phyloP scores from a whole-genome alignment of 2,888 invertebrate genomes.

The Teleogryllus oceanicus region DNA sequence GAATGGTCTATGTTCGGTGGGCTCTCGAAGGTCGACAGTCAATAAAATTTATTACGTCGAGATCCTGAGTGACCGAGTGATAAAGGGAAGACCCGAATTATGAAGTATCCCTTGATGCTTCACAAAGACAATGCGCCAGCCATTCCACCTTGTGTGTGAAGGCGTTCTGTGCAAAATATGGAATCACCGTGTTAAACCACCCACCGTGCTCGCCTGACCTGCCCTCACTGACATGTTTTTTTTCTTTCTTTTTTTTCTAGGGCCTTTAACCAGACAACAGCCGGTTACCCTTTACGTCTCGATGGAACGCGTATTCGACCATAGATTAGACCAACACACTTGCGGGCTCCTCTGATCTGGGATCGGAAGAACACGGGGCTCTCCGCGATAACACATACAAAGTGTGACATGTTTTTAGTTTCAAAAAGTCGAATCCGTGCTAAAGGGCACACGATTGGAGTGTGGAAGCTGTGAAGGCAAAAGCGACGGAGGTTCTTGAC shows the following conservation, averaged over 20 bases:
- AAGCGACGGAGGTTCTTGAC: constrained; percentile 4
- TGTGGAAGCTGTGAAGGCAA: constrained; percentile 11
- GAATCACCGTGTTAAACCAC: neutral
- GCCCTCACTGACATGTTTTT: neutral
- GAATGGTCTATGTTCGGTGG: neutral
- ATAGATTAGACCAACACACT: too few species aligned
- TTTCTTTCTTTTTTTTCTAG: neutral
- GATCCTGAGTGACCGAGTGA: neutral
- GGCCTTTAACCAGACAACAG: too few species aligned
- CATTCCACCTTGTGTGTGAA: neutral
- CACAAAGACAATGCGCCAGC: neutral
- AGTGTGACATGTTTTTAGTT: neutral
- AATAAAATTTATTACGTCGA: neutral
- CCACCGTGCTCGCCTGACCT: neutral
- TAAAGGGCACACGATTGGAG: neutral
- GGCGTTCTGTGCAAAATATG: neutral
- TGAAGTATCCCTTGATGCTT: neutral
- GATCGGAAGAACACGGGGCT: too few species aligned
- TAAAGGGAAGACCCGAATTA: neutral
- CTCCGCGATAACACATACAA: too few species aligned
- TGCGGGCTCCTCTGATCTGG: too few species aligned
- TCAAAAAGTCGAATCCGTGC: neutral
- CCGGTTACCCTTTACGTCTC: too few species aligned
- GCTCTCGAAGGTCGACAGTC: neutral
- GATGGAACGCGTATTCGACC: too few species aligned